Base-by-base conservation (phyloP, 2,113 vertebrate genomes). In the Chaetura pelagica region DNA sequence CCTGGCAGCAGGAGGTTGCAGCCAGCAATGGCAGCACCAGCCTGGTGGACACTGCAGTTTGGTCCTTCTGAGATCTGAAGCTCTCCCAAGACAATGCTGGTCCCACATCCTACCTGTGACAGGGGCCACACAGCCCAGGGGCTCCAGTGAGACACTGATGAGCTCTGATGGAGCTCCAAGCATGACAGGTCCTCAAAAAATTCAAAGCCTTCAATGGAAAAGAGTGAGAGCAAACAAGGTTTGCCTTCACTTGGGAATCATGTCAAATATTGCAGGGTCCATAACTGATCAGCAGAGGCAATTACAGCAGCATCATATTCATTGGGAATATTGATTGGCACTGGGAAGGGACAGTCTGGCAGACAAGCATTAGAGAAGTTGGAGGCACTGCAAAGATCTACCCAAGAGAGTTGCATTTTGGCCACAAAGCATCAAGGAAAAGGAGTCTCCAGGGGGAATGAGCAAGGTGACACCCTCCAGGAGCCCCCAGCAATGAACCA, bases 201-300 rank as follows among this genome's bases (percentile, higher is more conserved):
- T 11, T 51, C 72, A 84, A 95, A 92, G 89, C 93, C 66, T 93
- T 94, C 84, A 92, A 40, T 82, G 87, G 84, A 19, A 83, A 84
- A 80, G 74, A 11, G 48, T 78, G 85, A 44, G 63, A 69, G 69
- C 76, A 68, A 66, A 90, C 29, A 73, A 79, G 40, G 26, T 76
- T 69, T 61, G 75, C 12, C 30, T 69, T 85, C 59, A 63, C 74
- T 81, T 79, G 52, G 92, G 62, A 42, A 54, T 54, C 26, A 8
- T 52, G 80, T 78, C 75, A 35, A 46, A 91, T 0, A 0, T 20
- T 6, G 40, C 7, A 0, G 87, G 49, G 77, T 85, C 91, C 86
- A 23, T 81, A 66, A 46, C 34, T 85, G 62, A 21, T 88, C 84
- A 81, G 48, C 27, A 0, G 78, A 82, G 77, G 85, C 10, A 32